These are phyloP conservation scores for Cryptoprocta ferox DNA, from an alignment of 2,797 vertebrate species.

Conservation along the genomic window DNA sequence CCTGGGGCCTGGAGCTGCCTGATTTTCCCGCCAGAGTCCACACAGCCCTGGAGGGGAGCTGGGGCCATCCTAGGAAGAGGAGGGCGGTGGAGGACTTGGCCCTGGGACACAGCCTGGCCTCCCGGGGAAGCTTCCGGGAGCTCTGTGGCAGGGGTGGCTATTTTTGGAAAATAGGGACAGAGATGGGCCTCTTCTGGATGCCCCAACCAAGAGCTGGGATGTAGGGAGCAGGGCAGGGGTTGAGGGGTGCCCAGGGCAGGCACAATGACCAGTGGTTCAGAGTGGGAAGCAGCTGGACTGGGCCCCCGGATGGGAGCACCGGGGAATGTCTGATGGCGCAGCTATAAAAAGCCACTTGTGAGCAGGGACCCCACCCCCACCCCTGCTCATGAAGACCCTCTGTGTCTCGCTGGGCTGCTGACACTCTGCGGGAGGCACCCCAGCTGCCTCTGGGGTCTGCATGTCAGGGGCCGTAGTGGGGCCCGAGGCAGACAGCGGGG, in stretches of 20 bases:
- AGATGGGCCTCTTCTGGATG: conserved; percentile 28
- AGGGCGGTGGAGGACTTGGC: background rate
- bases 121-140: conserved; percentile 52
- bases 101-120: background rate
- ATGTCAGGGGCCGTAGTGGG: too few species aligned
- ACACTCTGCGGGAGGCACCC: background rate
- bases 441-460: background rate
- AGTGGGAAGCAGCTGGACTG: conserved; percentile 53
- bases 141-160: conserved; percentile 63
- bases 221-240: background rate
- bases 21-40: background rate
- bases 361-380: conserved; percentile 61
- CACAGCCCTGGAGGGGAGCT: background rate
- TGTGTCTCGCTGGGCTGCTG: conserved; percentile 55
- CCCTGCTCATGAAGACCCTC: conserved; percentile 71
- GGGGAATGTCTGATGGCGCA: conserved; percentile 70
- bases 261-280: conserved; percentile 83
- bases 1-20: background rate
- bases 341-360: conserved; percentile 73
- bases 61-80: background rate
- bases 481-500: accelerated
- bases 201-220: background rate
- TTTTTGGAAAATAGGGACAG: conserved; percentile 79
- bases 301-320: conserved; percentile 40
- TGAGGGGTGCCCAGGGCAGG: background rate